Base-by-base conservation (phyloP, 1,140 invertebrate genomes). In the Drosophila leontia region DNA sequence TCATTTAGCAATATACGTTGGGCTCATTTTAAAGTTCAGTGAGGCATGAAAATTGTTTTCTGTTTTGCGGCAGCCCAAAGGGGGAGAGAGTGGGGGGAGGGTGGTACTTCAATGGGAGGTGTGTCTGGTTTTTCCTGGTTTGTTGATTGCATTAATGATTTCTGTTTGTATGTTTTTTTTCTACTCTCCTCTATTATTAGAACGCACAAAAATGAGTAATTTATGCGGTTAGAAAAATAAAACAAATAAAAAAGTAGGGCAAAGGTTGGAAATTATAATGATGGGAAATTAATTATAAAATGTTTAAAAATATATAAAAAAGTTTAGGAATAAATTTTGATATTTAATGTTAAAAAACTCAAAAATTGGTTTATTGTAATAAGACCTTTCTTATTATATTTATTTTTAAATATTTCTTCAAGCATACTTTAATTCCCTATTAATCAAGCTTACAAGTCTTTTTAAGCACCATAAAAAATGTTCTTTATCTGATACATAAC, bases 41-140 rank as follows among this genome's bases (percentile, higher is more conserved):
- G 80, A 88, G 69, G 64, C 84, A 80, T 90, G 85, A 76, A 90
- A 90, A 80, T 87, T 78, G 72, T 69, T 55, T 77, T 67, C 41
- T 55, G 41, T 50, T 75, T 3, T n/a, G 50, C 6, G 50, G n/a
- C 1, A 19, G 5, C 0, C 6, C 26, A 29, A 29, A 29, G 26
- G 26, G 26, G 26, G 26, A 1, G 26, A 8, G 29, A 6, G n/a
- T 12, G 9, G 29, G n/a, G n/a, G n/a, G 6, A 1, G 7, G 2
- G 39, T 7, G 41, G 48, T 55, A 55, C 42, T 67, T 67, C 41
- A 53, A 76, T 64, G 45, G 26, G 39, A 51, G 71, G 71, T 41
- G 71, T 75, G 71, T 55, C 35, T 37, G 58, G 41, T 35, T 75
- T 63, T 75, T 41, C 34, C 58, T 48, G 71, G 48, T 56, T 60